phyloP scores from a whole-genome alignment of 2,113 vertebrate species.

The Phocoena sinus region DNA sequence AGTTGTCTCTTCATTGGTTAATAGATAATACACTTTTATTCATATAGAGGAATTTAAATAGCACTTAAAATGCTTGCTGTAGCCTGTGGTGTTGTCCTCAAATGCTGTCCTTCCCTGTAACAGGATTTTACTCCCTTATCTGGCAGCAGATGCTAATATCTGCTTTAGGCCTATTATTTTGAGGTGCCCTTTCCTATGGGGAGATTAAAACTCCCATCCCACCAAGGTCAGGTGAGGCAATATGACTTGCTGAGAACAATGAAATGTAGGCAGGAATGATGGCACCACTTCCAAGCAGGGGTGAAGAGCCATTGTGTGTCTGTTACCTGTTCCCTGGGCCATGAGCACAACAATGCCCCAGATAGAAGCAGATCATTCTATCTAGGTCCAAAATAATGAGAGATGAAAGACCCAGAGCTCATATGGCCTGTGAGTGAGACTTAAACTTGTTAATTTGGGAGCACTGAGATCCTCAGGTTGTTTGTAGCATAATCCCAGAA shows the following conservation, averaged over 20 bases:
- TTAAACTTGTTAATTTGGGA: not conserved
- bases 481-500: not conserved
- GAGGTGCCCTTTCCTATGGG: not conserved
- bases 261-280: not conserved
- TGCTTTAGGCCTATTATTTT: not conserved
- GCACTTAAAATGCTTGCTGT: not conserved
- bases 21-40: not conserved
- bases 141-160: not conserved
- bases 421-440: not conserved
- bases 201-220: not conserved
- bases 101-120: not conserved
- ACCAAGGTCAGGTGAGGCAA: not conserved
- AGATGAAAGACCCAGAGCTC: not conserved
- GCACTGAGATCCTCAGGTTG: not conserved
- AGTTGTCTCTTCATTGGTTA: not conserved
- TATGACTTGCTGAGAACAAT: not conserved
- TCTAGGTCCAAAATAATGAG: not conserved
- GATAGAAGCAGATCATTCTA: not conserved
- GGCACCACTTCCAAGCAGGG: not conserved
- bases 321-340: not conserved
- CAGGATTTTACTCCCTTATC: not conserved
- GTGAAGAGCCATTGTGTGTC: not conserved
- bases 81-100: not conserved
- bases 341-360: not conserved
- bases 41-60: not conserved